Evolutionary conservation across 2,888 invertebrate genomes (phyloP), one percentile per base, ranked within the genome.

Genomic region (Polymixis lichenea): DNA sequence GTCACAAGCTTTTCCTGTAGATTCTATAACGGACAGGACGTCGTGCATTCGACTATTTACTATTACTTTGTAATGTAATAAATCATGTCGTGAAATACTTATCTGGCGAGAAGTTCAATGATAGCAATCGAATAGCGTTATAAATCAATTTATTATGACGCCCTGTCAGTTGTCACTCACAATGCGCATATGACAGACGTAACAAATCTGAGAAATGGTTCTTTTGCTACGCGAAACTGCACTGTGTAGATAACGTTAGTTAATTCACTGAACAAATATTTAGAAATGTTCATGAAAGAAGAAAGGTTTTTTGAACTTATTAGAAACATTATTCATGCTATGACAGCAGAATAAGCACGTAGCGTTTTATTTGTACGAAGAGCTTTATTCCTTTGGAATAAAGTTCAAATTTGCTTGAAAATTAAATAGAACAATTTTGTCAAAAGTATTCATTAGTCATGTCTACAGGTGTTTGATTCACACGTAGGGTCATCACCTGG

Each of bases 401-500:
- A 70, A 66, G 79, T 71, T 71, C 38, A 82, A 75, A 80, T 53
- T 79, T 2, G 69, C 22, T 56, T 46, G 22, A 60, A 43, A 15
- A 53, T n/a, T 15, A 25, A 49, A 43, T 51, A 51, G 25, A 55
- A 51, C 38, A 65, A 73, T 73, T 22, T 76, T 75, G 56, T 69
- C 67, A 78, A 78, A 71, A 72, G 73, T 68, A 75, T 76, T 72
- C 65, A 69, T 65, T 60, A 65, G 62, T 77, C 64, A 77, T 62
- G 75, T 72, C 49, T 46, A 74, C 82, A 84, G 78, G 80, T 88
- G 80, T 73, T 66, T 60, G 71, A 80, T 76, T 77, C 67, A 60
- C 72, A 72, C 75, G 65, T 90, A 92, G 92, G 94, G 94, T 94
- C 93, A 92, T 88, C 92, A 91, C 91, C 86, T 85, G 76, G 89